These are phyloP conservation scores for Pristionchus entomophagus DNA, from an alignment of 2,888 invertebrate species.

Conservation along the genomic window DNA sequence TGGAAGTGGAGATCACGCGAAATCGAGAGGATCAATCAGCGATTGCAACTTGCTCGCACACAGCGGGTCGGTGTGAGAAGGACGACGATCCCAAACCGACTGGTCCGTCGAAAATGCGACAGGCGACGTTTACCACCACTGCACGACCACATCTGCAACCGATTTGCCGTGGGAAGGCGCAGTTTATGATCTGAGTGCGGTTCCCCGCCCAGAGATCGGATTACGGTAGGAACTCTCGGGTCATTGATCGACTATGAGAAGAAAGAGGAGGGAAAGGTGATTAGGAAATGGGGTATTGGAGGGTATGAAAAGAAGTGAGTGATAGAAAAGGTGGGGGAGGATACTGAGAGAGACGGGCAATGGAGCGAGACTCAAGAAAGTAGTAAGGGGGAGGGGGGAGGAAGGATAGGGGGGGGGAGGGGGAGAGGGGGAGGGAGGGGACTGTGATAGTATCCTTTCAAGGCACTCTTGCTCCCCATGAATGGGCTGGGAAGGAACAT, in stretches of 20 bases:
- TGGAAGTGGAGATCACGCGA: conserved; percentile 2
- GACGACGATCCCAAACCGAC: neutral
- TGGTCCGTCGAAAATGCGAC: neutral
- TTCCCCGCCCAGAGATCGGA: conserved; percentile 9
- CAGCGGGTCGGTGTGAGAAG: conserved; percentile 12
- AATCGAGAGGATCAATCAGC: conserved; percentile 24
- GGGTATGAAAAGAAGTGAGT: conserved; percentile 35
- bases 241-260: conserved; percentile 29
- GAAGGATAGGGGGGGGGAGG: no score
- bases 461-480: neutral
- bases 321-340: neutral
- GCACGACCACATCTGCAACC: neutral
- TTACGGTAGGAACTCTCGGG: conserved; percentile 7
- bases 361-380: neutral
- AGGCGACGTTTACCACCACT: neutral
- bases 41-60: conserved; percentile 28
- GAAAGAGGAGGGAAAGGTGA: neutral
- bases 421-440: neutral
- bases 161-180: neutral
- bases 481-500: conserved; percentile 27
- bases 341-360: neutral
- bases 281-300: conserved; percentile 19
- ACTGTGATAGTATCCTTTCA: conserved; percentile 42
- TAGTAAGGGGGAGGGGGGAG: neutral
- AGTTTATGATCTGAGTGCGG: conserved; percentile 25